Evolutionary conservation across 2,888 invertebrate genomes (phyloP), one percentile per base, ranked within the genome.

Genomic region (Odontocolon sp.): DNA sequence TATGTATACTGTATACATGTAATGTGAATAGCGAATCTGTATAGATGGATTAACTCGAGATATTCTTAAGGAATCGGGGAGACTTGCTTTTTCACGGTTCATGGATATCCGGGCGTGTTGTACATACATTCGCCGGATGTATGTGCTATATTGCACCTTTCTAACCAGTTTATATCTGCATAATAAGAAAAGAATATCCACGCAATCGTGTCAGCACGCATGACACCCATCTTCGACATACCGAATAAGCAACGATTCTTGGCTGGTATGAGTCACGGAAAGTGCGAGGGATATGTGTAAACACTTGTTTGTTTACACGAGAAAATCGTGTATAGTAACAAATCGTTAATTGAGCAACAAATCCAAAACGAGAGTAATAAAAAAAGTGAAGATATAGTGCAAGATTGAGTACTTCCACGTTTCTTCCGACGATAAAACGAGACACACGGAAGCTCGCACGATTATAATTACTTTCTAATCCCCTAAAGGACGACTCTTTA

Each of bases 191-290:
- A n/a, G n/a, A 50, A 78, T 78, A 79, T 78, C 80, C 78, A 81
- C 79, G 81, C 80, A 82, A 79, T 80, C 79, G 71, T 79, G 74
- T 76, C 54, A 28, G 68, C 83, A 77, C 78, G 80, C 77, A 81
- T 73, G 59, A 14, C 68, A 66, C 28, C 54, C 57, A 28, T 61
- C 42, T 59, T 56, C 31, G 38, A 38, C 33, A 52, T 18, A 57
- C 38, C 3, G 16, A 1, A 57, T 28, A 28, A 8, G 38, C 16
- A 18, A 54, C n/a, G 28, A 40, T 31, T 33, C 50, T n/a, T n/a
- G n/a, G n/a, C n/a, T n/a, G n/a, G n/a, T 26, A 14, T 31, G 3
- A 33, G 40, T 42, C 67, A 42, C 45, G 66, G 45, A 73, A 40
- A 14, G 59, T 21, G 2, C 45, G n/a, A 6, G 2, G 4, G 2